Percentiles rank a stretch among this genome's conserved stretches.
These are phyloP conservation scores for Hybognathus amarus DNA, from an alignment of 2,797 vertebrate genomes.

Conservation along the genomic window DNA sequence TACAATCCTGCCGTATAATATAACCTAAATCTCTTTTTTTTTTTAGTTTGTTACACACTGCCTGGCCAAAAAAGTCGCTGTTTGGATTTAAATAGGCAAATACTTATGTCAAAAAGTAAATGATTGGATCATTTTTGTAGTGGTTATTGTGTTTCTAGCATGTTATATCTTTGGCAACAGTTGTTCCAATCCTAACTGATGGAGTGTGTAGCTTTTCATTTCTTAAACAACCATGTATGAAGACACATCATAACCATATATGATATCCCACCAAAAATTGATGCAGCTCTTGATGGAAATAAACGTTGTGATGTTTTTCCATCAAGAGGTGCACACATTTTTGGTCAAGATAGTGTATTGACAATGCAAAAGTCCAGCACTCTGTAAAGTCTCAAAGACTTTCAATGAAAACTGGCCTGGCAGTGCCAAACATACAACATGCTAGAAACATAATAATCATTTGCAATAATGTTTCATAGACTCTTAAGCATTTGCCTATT, in stretches of 20 bases:
- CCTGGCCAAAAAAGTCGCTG: background rate
- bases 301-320: background rate
- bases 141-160: background rate
- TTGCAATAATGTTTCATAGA: background rate
- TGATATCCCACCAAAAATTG: background rate
- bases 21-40: no score
- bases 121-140: no score
- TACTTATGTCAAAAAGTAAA: no score
- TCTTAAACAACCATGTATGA: background rate
- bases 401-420: no score
- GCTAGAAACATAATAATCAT: background rate
- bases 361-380: no score
- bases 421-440: no score
- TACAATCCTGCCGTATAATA: background rate
- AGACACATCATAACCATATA: no score
- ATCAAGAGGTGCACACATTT: background rate
- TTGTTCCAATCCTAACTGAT: no score
- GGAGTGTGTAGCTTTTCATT: background rate
- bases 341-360: background rate
- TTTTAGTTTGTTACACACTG: background rate
- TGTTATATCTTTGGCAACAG: background rate
- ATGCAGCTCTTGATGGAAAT: background rate
- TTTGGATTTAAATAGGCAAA: no score
- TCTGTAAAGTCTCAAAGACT: no score
- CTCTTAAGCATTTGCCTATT: no score